A percentile compares a stretch with the other conserved stretches of the same genome.
Conservation (phyloP, 2,113 vertebrate species). For the Haemorhous mexicanus region DNA sequence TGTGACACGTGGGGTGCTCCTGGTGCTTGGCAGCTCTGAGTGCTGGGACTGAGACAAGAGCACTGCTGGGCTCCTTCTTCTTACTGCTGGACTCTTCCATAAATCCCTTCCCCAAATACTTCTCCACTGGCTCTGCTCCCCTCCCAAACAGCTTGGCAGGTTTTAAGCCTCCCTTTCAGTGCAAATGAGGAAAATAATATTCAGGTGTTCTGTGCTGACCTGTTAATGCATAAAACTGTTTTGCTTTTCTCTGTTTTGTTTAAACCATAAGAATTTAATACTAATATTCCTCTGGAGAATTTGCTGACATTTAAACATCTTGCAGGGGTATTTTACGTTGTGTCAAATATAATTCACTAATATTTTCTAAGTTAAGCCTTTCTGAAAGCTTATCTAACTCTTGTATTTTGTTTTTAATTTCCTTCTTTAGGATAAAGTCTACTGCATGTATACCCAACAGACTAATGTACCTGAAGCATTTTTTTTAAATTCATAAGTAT, state of each 20-base stretch:
- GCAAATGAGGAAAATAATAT: neutral
- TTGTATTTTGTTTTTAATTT: neutral
- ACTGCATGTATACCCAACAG: neutral
- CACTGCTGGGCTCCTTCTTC: neutral
- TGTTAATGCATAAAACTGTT: neutral
- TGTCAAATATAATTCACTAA: neutral
- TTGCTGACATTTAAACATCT: neutral
- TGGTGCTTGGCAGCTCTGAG: neutral
- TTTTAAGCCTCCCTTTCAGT: neutral
- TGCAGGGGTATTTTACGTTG: neutral
- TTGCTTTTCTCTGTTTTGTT: neutral
- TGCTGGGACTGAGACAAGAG: neutral
- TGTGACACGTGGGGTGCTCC: accelerated
- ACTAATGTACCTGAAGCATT: neutral
- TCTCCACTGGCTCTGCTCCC: neutral
- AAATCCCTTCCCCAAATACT: neutral
- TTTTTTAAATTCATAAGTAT: neutral
- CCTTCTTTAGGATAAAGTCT: neutral
- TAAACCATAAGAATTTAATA: neutral
- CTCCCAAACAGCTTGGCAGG: neutral
- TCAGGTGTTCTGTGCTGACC: neutral
- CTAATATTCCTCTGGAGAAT: neutral
- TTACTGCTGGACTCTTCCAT: neutral
- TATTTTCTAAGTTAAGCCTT: neutral
- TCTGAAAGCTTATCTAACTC: neutral